Conservation (phyloP, 2,888 invertebrate species). For the Globia sparganii region DNA sequence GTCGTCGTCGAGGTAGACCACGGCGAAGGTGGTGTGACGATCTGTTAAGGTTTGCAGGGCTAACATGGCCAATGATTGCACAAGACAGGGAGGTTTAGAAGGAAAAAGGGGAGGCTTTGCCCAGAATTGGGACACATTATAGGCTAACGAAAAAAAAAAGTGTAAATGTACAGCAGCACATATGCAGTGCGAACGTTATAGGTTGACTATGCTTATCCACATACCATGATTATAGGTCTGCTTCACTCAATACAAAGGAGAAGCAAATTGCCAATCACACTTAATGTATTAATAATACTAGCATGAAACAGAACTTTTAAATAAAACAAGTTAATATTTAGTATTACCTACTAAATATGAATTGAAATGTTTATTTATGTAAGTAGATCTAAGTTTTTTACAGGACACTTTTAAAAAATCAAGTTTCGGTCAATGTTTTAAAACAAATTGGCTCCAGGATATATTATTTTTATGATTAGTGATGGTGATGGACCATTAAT, state of each 20-base stretch:
- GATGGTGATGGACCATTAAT: not conserved
- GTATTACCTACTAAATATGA: not conserved
- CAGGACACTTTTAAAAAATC: not conserved
- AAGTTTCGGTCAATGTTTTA: not conserved
- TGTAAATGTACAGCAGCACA: not conserved
- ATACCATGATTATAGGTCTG: not conserved
- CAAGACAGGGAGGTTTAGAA: not conserved
- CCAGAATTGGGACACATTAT: not conserved
- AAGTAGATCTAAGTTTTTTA: not conserved
- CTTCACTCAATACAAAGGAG: not conserved
- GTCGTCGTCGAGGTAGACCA: too few relatives aligned
- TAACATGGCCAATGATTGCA: not conserved
- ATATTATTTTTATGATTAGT: not conserved
- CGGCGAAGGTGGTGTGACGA: too few relatives aligned
- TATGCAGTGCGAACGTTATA: not conserved
- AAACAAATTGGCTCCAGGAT: not conserved
- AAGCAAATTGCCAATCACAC: not conserved
- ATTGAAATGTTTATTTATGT: not conserved
- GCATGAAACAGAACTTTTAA: not conserved
- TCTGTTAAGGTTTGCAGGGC: not conserved
- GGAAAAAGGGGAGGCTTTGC: not conserved
- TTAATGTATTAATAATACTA: not conserved
- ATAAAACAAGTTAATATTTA: not conserved
- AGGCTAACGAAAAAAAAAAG: not conserved
- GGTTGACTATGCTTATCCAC: not conserved